Percentiles rank a stretch among this genome's conserved stretches.
phyloP scores from a whole-genome alignment of 2,113 vertebrate genomes.

The Pygoscelis adeliae region DNA sequence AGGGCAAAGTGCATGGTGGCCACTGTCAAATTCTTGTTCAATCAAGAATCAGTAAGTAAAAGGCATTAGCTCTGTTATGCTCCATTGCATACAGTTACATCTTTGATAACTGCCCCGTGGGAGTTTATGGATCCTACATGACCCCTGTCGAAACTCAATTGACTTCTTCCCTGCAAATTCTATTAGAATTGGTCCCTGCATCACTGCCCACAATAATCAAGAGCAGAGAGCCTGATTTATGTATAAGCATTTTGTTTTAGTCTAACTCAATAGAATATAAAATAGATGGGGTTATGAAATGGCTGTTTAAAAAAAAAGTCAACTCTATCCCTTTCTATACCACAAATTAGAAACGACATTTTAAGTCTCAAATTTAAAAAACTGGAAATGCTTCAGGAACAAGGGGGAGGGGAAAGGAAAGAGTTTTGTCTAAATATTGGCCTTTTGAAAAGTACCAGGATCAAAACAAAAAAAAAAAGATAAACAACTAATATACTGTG shows the following conservation, averaged over 20 bases:
- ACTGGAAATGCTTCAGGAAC: not conserved
- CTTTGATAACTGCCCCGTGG: conserved; percentile 2
- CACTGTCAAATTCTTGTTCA: conserved; percentile 46
- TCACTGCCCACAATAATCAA: conserved; percentile 46
- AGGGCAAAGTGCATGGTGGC: conserved; percentile 10
- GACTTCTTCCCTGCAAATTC: conserved; percentile 50
- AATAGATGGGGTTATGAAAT: not conserved
- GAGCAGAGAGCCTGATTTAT: conserved; percentile 10
- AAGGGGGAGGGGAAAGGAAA: not conserved
- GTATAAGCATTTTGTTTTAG: not conserved
- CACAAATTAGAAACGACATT: not conserved
- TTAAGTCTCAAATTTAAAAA: not conserved
- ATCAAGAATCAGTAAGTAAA: conserved; percentile 52
- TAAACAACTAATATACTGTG: not conserved
- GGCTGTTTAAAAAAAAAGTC: not conserved
- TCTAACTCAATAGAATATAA: conserved; percentile 1
- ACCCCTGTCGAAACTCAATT: conserved; percentile 59
- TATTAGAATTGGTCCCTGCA: conserved; percentile 52
- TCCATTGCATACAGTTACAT: conserved; percentile 16
- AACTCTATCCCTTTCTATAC: not conserved
- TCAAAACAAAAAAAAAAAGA: not conserved
- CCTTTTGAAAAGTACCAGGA: not conserved
- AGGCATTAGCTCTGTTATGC: conserved; percentile 19
- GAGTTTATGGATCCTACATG: conserved; percentile 41
- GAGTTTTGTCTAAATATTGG: not conserved